Base-by-base conservation (phyloP, 2,888 invertebrate species). In the Callosobruchus maculatus region DNA sequence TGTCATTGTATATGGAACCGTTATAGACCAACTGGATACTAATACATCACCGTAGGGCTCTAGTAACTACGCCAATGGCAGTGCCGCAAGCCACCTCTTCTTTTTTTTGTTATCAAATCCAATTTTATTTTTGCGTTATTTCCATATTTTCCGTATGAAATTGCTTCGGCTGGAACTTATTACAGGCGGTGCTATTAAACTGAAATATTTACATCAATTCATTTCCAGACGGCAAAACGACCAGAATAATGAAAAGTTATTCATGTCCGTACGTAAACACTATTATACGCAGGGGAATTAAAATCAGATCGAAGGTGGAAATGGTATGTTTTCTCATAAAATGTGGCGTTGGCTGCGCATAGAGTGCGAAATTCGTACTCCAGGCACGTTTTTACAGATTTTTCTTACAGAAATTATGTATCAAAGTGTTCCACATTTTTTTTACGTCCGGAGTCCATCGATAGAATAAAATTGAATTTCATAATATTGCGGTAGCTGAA, bases 121-220 rank as follows among this genome's bases (percentile, higher is more conserved):
- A 49, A 49, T 49, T 49, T 49, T 49, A 49, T 49, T 49, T 49
- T 49, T 49, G 49, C 49, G 49, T 49, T 49, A 49, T 49, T 49
- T 49, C 49, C 49, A 49, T 49, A 49, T 49, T 49, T 49, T 49
- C 49, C 49, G 49, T 73, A 78, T 72, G 76, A 74, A 77, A 77
- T 81, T 78, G 79, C 80, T 78, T 77, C 70, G 78, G 71, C 77
- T 73, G 74, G 73, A 77, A 77, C 80, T 80, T 81, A 82, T 81
- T 81, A 81, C 81, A 78, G 71, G 78, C 75, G 68, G 74, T 66
- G 80, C 80, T 80, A 81, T 81, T 80, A 82, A 81, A 80, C 78
- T 81, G 82, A 82, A 82, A 82, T 82, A 81, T 81, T 81, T 80
- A 81, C 81, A 81, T 82, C 82, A 80, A 81, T 82, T 82, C 81